Evolutionary conservation across 2,888 invertebrate species (phyloP), one percentile per base, ranked within the genome.

Genomic region (Synanthedon andrenaeformis): DNA sequence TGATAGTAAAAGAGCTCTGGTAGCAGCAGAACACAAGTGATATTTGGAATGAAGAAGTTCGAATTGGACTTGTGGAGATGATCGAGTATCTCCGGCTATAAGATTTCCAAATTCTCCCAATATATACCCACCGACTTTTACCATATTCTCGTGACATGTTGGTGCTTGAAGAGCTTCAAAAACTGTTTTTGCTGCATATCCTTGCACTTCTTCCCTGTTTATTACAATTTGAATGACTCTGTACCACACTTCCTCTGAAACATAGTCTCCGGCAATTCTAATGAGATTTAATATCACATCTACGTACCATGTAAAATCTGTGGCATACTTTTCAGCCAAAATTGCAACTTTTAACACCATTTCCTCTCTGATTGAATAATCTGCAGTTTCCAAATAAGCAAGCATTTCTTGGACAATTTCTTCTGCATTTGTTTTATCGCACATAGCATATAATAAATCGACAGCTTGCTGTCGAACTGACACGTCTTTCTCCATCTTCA

Each of bases 341-440:
- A 99, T 99, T 53, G 99, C 99, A 59, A 99, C 99, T 88, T 99
- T 99, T 52, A 99, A 89, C 45, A 99, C 99, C 99, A 99, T 99
- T 89, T 99, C 99, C 87, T 99, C 99, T 62, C 99, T 91, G 67
- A 99, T 99, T 28, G 99, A 99, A 85, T 99, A 99, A 85, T 99
- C 99, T 55, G 99, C 99, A 23, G 98, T 98, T 89, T 99, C 99
- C 64, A 99, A 89, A 79, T 99, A 99, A 75, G 97, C 96, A 64
- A 99, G 89, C 99, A 99, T 99, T 87, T 99, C 99, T 75, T 97
- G 97, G 5, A 99, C 99, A 76, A 99, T 99, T 89, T 99, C 98
- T 81, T 98, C 98, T 19, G 99, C 98, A 88, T 99, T 99, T 62
- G 96, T 96, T 74, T 98, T 95, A 84, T 99, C 99, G 87, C 99